A percentile compares a stretch with the other conserved stretches of the same genome.
Conservation (phyloP, 2,888 invertebrate species). For the Syrista parreyssii region DNA sequence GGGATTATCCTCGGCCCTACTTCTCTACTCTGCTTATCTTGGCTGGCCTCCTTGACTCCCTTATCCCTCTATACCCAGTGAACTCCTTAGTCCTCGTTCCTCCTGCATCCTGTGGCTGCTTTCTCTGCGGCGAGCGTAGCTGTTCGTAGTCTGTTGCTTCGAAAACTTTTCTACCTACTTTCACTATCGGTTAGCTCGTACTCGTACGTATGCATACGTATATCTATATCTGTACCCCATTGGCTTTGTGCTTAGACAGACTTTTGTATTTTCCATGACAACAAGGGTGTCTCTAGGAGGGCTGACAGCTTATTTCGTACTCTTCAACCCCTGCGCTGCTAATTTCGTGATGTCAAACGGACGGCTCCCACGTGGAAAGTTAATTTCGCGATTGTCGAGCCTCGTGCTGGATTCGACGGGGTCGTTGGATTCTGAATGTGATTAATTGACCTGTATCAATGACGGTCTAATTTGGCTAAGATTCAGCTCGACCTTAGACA, state of each 20-base stretch:
- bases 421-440: not conserved
- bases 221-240: slow-evolving; percentile 4
- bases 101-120: not conserved
- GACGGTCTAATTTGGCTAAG: not conserved
- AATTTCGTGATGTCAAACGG: not conserved
- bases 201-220: too few relatives aligned
- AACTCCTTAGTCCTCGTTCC: not conserved
- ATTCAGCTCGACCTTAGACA: not conserved
- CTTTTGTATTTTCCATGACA: not conserved
- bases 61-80: too few relatives aligned
- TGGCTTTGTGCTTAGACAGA: not conserved
- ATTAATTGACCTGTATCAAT: not conserved
- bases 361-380: not conserved
- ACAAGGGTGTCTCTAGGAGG: not conserved
- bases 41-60: too few relatives aligned
- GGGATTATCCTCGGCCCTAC: not conserved
- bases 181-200: too few relatives aligned
- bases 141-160: not conserved
- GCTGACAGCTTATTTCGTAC: not conserved
- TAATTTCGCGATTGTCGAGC: not conserved
- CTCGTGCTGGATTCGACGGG: not conserved
- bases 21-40: not conserved
- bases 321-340: not conserved
- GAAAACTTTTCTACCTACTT: too few relatives aligned
- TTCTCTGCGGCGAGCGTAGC: not conserved